Base-by-base conservation (phyloP, 2,888 invertebrate species). In the Lomographa bimaculata region DNA sequence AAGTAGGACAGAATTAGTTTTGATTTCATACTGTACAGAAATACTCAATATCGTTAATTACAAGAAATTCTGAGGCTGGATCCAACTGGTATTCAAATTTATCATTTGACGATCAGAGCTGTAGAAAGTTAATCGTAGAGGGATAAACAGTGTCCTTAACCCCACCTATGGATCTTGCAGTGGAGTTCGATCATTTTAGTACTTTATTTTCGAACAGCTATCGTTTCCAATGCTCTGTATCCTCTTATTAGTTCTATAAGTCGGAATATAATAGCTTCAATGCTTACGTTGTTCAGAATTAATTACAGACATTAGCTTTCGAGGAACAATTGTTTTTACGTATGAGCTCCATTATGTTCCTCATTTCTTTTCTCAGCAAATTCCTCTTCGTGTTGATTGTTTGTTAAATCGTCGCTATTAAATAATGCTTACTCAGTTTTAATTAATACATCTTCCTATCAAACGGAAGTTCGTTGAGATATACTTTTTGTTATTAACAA, bases 361-460 rank as follows among this genome's bases (percentile, higher is more conserved):
- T 52, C 55, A 39, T 61, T 69, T 64, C 49, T 61, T 61, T 55
- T 44, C 49, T 46, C 36, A 40, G 44, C 26, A 24, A 41, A 55
- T 55, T 57, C 53, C 43, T 35, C 40, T 52, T 14, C 14, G 14
- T 10, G 35, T 24, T 34, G 30, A 50, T 43, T 47, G 43, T 50
- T 30, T 40, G 30, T 18, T 51, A 34, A 46, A 38, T 17, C 5
- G 30, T 23, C 9, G 39, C 28, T 28, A 37, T 43, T 38, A 35
- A 43, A 41, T 16, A 30, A 21, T 36, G 37, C 27, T 46, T 20
- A 40, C 39, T 10, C 28, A 21, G 39, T 21, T 28, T 40, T 40
- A 43, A 54, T 54, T 46, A 41, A 41, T 35, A 33, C 45, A 39
- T 37, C 34, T 41, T 37, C 19, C 51, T 54, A 53, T 25, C 32